These are phyloP conservation scores for Ivindomyrus marchei DNA, from an alignment of 2,113 vertebrate species.

Conservation along the genomic window DNA sequence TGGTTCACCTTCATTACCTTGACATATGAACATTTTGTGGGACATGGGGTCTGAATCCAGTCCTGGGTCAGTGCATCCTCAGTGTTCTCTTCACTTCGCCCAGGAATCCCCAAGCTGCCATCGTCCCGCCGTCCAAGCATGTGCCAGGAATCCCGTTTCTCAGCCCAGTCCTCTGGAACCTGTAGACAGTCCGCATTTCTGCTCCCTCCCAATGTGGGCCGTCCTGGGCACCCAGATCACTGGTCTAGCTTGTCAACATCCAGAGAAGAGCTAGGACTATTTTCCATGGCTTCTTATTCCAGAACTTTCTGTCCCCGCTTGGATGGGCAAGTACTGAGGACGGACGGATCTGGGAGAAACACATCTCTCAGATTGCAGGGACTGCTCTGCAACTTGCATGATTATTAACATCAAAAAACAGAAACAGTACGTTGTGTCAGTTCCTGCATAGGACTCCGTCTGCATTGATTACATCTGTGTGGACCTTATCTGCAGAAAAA, in stretches of 20 bases:
- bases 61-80: background rate
- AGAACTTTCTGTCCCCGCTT: background rate
- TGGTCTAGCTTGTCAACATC: background rate
- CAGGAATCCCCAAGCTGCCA: background rate
- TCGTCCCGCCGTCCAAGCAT: background rate
- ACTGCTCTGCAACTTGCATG: background rate
- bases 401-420: background rate
- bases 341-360: no score
- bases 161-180: background rate
- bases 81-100: background rate
- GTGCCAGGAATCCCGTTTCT: background rate
- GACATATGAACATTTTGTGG: background rate
- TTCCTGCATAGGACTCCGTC: background rate
- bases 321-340: background rate
- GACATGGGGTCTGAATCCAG: background rate
- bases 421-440: no score
- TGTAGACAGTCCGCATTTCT: background rate
- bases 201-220: background rate
- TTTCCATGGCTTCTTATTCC: background rate
- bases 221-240: background rate
- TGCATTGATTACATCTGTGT: background rate
- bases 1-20: background rate
- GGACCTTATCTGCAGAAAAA: background rate
- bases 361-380: background rate
- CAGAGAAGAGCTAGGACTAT: background rate